These are phyloP conservation scores for Drosophila erecta DNA, from an alignment of 1,140 invertebrate genomes.

Conservation along the genomic window DNA sequence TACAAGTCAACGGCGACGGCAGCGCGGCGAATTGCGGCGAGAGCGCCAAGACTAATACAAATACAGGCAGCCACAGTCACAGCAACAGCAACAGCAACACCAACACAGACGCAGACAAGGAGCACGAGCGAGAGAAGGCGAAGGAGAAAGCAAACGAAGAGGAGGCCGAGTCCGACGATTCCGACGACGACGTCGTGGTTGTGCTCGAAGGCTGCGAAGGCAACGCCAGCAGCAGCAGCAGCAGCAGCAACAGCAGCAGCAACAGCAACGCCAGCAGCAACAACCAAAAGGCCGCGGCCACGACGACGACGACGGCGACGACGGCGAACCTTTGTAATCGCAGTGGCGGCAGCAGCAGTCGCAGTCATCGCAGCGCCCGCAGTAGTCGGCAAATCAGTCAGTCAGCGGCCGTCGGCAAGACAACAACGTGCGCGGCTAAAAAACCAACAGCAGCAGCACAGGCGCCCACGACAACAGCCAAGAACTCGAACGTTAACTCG, in stretches of 20 bases:
- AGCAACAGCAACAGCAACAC: conserved; percentile 1
- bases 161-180: conserved; percentile 61
- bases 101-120: conserved; percentile 20
- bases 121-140: conserved; percentile 45
- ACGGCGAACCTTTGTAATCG: conserved; percentile 39
- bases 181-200: conserved; percentile 77
- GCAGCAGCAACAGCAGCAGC: conserved; percentile 16
- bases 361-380: conserved; percentile 67
- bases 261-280: conserved; percentile 34
- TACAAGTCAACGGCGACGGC: conserved; percentile 55
- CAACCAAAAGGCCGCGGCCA: conserved; percentile 35
- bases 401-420: conserved; percentile 83
- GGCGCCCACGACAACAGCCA: conserved; percentile 7
- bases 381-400: conserved; percentile 81
- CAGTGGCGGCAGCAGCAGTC: conserved; percentile 67
- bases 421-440: conserved; percentile 84
- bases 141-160: conserved; percentile 42
- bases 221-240: conserved; percentile 50
- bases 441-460: conserved; percentile 44
- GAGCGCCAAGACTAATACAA: conserved; percentile 21
- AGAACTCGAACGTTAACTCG: conserved; percentile 8
- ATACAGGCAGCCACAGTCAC: neutral
- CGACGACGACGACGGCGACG: conserved; percentile 20
- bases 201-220: conserved; percentile 69
- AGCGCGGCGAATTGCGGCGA: conserved; percentile 72